Conservation (phyloP, 2,797 vertebrate genomes). For the Gadopsis bispinosus region DNA sequence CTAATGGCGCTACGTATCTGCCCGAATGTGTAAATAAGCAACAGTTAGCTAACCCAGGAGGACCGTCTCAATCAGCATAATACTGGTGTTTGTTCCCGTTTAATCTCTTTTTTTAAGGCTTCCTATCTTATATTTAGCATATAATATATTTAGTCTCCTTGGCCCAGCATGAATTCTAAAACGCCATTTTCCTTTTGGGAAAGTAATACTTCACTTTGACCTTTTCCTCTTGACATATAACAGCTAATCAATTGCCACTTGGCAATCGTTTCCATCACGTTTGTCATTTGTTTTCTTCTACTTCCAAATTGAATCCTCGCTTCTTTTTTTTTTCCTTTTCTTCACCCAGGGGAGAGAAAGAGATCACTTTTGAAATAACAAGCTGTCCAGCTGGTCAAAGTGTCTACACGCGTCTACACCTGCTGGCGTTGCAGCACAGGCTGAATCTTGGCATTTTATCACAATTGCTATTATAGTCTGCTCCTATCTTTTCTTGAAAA, state of each 20-base stretch:
- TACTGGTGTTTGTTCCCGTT: not conserved
- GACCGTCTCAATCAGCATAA: no score
- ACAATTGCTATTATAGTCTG: conserved; percentile 24
- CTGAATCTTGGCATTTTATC: conserved; percentile 37
- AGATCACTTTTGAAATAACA: conserved; percentile 12
- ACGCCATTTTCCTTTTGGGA: not conserved
- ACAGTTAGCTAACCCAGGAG: no score
- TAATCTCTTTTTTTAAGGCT: no score
- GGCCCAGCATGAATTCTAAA: not conserved
- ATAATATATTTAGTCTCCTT: not conserved
- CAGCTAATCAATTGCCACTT: conserved; percentile 16
- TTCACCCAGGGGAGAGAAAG: not conserved
- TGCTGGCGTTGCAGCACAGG: conserved; percentile 30
- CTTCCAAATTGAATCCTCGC: not conserved
- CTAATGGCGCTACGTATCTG: no score
- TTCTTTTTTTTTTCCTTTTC: not conserved
- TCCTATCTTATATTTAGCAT: not conserved
- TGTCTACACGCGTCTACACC: conserved; percentile 12
- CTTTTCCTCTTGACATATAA: conserved; percentile 19
- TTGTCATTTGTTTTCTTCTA: conserved; percentile 5
- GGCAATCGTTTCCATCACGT: not conserved
- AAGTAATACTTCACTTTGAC: not conserved
- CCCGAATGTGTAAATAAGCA: not conserved
- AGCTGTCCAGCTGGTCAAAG: conserved; percentile 30
- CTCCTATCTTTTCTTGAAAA: conserved; percentile 27